Evolutionary conservation across 2,888 invertebrate genomes (phyloP).

Genomic region (Caenorhabditis drosophilae): DNA sequence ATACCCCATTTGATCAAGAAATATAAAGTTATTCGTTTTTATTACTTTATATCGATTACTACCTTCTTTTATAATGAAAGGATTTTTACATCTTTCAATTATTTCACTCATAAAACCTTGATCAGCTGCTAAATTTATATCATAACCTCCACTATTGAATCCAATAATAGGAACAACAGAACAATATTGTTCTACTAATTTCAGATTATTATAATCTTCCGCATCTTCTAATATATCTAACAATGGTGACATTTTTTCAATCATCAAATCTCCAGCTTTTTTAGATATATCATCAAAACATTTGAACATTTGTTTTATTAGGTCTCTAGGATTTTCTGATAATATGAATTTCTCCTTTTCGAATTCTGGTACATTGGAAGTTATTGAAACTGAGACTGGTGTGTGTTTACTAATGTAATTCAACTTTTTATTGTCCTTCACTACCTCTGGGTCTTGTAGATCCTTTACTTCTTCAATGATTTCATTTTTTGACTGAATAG

Average conservation of each 20-base stretch:
- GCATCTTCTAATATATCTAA: slow-evolving; percentile 9
- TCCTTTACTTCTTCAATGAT: slow-evolving; percentile 4
- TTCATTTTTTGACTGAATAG: slow-evolving; percentile 10
- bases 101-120: slow-evolving; percentile 27
- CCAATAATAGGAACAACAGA: slow-evolving; percentile 14
- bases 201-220: slow-evolving; percentile 7
- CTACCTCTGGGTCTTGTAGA: too few species aligned
- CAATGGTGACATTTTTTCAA: slow-evolving; percentile 20
- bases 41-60: slow-evolving; percentile 27
- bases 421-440: slow-evolving; percentile 17
- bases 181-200: slow-evolving; percentile 18
- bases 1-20: slow-evolving; percentile 33
- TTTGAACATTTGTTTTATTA: slow-evolving; percentile 22
- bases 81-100: slow-evolving; percentile 8
- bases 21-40: slow-evolving; percentile 20
- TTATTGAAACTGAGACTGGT: slow-evolving; percentile 21
- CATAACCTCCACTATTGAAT: slow-evolving; percentile 24
- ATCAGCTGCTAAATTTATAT: slow-evolving; percentile 20
- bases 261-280: slow-evolving; percentile 19
- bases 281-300: slow-evolving; percentile 17
- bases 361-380: slow-evolving; percentile 18
- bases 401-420: slow-evolving; percentile 20
- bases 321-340: slow-evolving; percentile 15
- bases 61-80: slow-evolving; percentile 29
- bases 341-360: slow-evolving; percentile 21